Evolutionary conservation across 2,888 invertebrate species (phyloP), one percentile per base, ranked within the genome.

Genomic region (Andrena bicolor): DNA sequence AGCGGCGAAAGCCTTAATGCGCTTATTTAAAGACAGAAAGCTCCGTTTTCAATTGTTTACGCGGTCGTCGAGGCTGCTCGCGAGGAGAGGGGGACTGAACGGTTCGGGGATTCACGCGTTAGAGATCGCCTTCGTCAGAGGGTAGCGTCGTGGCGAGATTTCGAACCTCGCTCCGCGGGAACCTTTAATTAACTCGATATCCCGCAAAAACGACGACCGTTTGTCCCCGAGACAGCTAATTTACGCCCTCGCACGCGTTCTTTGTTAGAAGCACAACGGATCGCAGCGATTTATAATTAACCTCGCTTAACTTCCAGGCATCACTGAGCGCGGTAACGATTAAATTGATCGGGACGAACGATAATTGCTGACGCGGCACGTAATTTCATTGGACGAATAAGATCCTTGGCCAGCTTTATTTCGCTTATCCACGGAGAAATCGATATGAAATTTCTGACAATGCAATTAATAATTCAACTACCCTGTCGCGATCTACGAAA

Each of bases 211-310:
- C 1, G 16, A 10, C 51, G 41, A 64, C 48, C 65, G 49, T 61
- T n/a, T 64, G 32, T 65, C 32, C 51, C 28, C 20, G 20, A 61
- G 23, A 53, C 41, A 48, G 48, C 16, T 66, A 70, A 75, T 58
- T 71, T 56, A 30, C 56, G 58, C 3, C 5, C 1, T 4, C 60
- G 49, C 1, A 7, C 20, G 35, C 41, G 35, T 61, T 61, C 61
- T 56, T 81, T 61, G 65, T 81, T 30, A 41, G n/a, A 66, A 60
- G 20, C 35, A 26, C 53, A 16, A 56, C 28, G 35, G n/a, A 35
- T 70, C 28, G 49, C 26, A 35, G 66, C 64, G 69, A 65, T 72
- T 35, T 71, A 71, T 65, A 79, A 79, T 71, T 72, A 72, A 66
- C 72, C 26, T 32, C 60, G 30, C 8, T 20, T 10, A 53, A 26